Conservation (phyloP, 2,113 vertebrate species). For the Hippocampus abdominalis region DNA sequence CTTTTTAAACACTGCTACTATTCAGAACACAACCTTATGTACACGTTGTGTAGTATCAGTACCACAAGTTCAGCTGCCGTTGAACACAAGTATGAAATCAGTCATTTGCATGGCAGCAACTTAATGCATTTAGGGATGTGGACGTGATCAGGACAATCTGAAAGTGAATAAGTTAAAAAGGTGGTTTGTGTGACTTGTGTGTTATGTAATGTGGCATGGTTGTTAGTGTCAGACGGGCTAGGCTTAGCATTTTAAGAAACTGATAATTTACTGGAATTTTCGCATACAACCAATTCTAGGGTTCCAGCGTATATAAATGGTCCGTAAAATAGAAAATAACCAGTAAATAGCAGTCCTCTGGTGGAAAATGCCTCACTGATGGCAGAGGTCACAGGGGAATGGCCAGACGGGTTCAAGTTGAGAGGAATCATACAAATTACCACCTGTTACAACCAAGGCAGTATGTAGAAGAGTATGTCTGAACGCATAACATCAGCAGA, state of each 20-base stretch:
- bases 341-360: conserved; percentile 9
- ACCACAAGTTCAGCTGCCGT: neutral
- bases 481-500: conserved; percentile 6
- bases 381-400: conserved; percentile 5
- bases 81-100: conserved; percentile 8
- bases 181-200: neutral
- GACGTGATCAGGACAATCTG: neutral
- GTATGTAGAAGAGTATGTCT: neutral
- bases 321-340: conserved; percentile 1
- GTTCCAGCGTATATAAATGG: neutral
- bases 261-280: conserved; percentile 10
- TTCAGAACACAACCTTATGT: neutral
- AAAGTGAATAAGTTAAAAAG: conserved; percentile 1
- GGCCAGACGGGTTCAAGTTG: conserved; percentile 1
- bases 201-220: neutral
- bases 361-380: conserved; percentile 4
- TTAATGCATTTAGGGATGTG: conserved; percentile 5
- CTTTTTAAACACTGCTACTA: neutral
- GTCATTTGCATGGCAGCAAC: neutral
- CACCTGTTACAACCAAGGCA: conserved; percentile 5
- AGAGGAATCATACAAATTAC: conserved; percentile 1
- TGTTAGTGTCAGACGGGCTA: conserved; percentile 3
- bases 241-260: neutral
- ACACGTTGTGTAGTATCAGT: neutral
- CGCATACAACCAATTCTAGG: neutral